Evolutionary conservation across 2,888 invertebrate species (phyloP).

Genomic region (Tortrix viridana): DNA sequence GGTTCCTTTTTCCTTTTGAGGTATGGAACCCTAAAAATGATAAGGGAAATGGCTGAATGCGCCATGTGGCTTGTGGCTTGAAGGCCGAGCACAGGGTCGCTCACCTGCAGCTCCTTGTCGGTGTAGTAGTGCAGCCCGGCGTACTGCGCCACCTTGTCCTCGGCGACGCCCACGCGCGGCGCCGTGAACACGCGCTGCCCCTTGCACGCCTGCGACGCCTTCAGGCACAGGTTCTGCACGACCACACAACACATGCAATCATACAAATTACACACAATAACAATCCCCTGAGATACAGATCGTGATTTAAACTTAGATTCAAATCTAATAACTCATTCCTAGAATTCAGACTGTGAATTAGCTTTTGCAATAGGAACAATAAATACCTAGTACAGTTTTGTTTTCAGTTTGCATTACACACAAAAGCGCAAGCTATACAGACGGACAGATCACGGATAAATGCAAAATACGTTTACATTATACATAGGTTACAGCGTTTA

Average conservation of each 20-base stretch:
- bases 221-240: slow-evolving; percentile 95
- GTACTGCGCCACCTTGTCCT: slow-evolving; percentile 96
- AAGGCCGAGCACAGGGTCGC: not conserved
- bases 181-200: slow-evolving; percentile 90
- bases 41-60: no score
- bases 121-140: slow-evolving; percentile 96
- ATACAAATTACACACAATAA: slow-evolving; percentile 30
- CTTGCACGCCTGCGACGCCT: slow-evolving; percentile 94
- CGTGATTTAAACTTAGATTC: slow-evolving; percentile 14
- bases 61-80: no score
- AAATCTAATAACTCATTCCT: not conserved
- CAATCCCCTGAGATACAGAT: slow-evolving; percentile 18
- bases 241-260: slow-evolving; percentile 76
- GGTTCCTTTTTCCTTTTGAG: no score
- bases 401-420: no score
- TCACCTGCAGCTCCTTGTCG: slow-evolving; percentile 94
- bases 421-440: no score
- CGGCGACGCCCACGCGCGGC: slow-evolving; percentile 94
- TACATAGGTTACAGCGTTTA: no score
- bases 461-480: no score
- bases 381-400: no score
- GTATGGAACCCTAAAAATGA: no score
- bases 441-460: no score
- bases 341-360: not conserved
- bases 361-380: not conserved